Evolutionary conservation across 2,797 vertebrate species (phyloP), one percentile per base, ranked within the genome.

Genomic region (Moxostoma hubbsi): DNA sequence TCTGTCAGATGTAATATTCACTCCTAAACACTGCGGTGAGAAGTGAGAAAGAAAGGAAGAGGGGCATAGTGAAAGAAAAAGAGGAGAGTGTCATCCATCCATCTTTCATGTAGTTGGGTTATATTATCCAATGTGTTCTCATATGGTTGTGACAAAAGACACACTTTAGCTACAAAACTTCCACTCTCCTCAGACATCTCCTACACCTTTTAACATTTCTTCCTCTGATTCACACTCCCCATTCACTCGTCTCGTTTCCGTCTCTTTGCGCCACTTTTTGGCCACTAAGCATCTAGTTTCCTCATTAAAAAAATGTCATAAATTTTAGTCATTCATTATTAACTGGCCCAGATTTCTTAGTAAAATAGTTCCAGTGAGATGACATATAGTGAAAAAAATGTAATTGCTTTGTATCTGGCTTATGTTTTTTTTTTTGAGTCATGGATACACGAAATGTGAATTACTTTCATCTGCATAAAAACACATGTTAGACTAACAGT

Each of bases 81-180:
- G 73, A 87, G 67, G 49, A 78, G 3, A 59, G 75, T 64, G n/a
- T 75, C 79, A 86, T 82, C 84, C 82, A 83, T 94, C 77, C 79
- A 92, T 93, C 85, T 90, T 94, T 93, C 70, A 93, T 92, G 84
- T 46, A 55, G 13, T 43, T 46, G 75, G 83, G 80, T 85, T 87
- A 88, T 90, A 93, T 93, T 90, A 92, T 70, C 79, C 69, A 88
- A 88, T 12, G 90, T 92, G 91, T 93, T 86, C 84, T 71, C 77
- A 63, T 87, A 85, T 75, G 61, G 64, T 82, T 77, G 83, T 91
- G 91, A 93, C 91, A 92, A 18, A 89, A 59, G 15, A 89, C 87
- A 89, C 45, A 86, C 87, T 85, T 88, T 80, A 84, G 70, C 83
- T 86, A 88, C 88, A 89, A 85, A 88, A 82, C 74, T 81, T 80